These are phyloP conservation scores for Pelecanoides urinatrix DNA, from an alignment of 2,113 vertebrate genomes.

Conservation along the genomic window DNA sequence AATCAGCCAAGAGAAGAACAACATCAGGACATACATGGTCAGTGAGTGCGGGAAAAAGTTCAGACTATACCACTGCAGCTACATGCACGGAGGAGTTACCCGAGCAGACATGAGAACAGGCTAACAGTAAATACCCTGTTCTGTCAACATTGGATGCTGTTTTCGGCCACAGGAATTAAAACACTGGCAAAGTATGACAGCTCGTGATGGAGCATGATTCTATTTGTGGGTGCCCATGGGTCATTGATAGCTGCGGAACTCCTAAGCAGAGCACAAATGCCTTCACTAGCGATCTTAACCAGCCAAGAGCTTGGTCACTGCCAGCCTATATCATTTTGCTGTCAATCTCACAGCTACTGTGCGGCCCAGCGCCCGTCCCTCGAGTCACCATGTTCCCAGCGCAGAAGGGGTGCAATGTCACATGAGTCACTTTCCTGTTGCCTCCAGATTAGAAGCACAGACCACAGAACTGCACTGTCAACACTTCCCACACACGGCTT, in stretches of 20 bases:
- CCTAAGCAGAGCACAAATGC: not conserved
- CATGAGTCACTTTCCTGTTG: constrained; percentile 20
- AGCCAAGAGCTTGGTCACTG: not conserved
- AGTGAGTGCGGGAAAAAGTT: not conserved
- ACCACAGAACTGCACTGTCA: not conserved
- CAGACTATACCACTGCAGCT: not conserved
- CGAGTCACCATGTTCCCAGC: not conserved
- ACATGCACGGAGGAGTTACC: not conserved
- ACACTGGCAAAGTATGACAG: not conserved
- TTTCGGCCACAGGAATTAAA: not conserved
- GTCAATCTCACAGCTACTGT: not conserved
- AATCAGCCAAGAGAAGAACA: not conserved
- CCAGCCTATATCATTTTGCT: not conserved
- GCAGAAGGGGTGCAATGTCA: not conserved
- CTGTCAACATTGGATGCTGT: not conserved
- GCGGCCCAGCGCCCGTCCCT: not conserved
- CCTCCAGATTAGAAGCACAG: not conserved
- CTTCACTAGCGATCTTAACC: not conserved
- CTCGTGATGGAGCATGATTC: not conserved
- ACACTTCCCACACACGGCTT: not conserved
- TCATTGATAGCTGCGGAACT: not conserved
- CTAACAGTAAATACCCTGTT: not conserved
- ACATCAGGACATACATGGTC: not conserved
- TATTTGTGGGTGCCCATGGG: not conserved
- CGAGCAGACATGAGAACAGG: not conserved